Conservation (phyloP, 2,797 vertebrate genomes). For the Enteromius afrohamiltoni region DNA sequence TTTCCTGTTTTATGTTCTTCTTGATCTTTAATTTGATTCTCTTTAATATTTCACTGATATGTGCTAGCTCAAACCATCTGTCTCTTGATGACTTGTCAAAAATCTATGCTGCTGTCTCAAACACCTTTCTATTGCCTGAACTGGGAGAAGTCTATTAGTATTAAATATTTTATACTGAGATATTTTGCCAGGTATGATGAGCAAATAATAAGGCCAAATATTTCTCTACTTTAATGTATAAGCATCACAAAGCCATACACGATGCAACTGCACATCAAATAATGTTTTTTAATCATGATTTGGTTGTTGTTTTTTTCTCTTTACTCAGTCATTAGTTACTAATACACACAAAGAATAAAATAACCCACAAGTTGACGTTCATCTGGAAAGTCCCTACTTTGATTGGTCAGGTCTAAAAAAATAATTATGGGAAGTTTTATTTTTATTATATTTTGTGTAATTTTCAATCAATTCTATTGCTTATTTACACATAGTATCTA, state of each 20-base stretch:
- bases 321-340: background rate
- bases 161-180: background rate
- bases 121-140: background rate
- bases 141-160: background rate
- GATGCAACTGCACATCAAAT: background rate
- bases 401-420: too few relatives aligned
- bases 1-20: conserved; percentile 3
- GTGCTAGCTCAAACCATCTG: background rate
- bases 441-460: background rate
- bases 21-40: conserved; percentile 16
- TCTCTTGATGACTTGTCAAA: conserved; percentile 5
- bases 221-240: background rate
- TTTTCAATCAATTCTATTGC: background rate
- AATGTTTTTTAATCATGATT: background rate
- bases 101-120: background rate
- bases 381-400: too few relatives aligned
- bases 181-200: background rate
- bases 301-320: background rate
- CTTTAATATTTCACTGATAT: conserved; percentile 6
- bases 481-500: background rate
- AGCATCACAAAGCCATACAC: background rate
- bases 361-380: background rate
- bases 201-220: background rate
- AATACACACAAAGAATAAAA: background rate
- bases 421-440: background rate